These are phyloP conservation scores for Halictus ligatus DNA, from an alignment of 2,888 invertebrate genomes.

Conservation along the genomic window DNA sequence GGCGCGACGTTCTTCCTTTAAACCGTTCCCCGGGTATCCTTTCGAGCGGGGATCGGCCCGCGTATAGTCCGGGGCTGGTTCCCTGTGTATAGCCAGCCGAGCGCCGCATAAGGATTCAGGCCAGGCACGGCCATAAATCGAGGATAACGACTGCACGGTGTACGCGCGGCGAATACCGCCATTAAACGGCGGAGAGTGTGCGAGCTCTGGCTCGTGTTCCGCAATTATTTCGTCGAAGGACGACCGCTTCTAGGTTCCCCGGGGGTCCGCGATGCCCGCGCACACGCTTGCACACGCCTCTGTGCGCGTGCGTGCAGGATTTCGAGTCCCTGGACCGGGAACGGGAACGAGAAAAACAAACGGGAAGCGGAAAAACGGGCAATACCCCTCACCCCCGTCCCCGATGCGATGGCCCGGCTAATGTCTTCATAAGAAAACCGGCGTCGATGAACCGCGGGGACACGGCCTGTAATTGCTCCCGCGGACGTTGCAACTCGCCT, in stretches of 20 bases:
- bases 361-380: not conserved
- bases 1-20: conserved; percentile 44
- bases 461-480: not conserved
- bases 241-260: conserved; percentile 67
- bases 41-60: conserved; percentile 42
- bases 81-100: conserved; percentile 46
- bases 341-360: not conserved
- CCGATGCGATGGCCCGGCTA: not conserved
- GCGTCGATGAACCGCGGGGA: not conserved
- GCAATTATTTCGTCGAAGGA: conserved; percentile 73
- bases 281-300: not conserved
- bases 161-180: conserved; percentile 74
- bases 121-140: conserved; percentile 76
- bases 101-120: conserved; percentile 78
- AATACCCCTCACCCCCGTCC: not conserved
- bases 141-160: conserved; percentile 76
- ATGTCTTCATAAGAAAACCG: conserved; percentile 46
- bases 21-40: conserved; percentile 39
- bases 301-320: conserved; percentile 45
- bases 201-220: conserved; percentile 66
- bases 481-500: too few relatives aligned
- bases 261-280: conserved; percentile 36
- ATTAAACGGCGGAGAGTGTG: conserved; percentile 72
- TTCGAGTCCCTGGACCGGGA: conserved; percentile 41
- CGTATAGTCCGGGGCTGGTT: not conserved